phyloP scores from a whole-genome alignment of 2,888 invertebrate species.

The Dryobotodes eremita region DNA sequence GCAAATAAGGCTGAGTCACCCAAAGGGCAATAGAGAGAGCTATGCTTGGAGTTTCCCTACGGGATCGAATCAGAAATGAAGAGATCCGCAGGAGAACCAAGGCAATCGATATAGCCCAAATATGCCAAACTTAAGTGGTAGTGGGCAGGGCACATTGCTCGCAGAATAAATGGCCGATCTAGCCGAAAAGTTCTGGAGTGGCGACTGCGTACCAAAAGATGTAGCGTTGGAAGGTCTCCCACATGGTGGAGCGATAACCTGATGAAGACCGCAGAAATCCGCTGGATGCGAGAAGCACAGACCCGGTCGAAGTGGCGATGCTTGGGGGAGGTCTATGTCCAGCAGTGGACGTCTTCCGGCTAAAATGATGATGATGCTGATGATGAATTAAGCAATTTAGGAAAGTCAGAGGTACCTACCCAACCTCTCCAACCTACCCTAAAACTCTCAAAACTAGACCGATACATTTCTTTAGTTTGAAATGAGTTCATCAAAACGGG shows the following conservation, averaged over 20 bases:
- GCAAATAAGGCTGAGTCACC: not conserved
- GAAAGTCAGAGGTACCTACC: not conserved
- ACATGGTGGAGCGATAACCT: too few relatives aligned
- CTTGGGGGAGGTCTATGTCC: not conserved
- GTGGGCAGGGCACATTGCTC: too few relatives aligned
- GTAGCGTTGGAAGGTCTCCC: too few relatives aligned
- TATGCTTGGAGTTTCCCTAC: not conserved
- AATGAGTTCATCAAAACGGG: slow-evolving; percentile 32
- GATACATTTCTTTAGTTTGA: slow-evolving; percentile 18
- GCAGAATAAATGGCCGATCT: not conserved
- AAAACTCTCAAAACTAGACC: slow-evolving; percentile 1
- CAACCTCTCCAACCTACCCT: not conserved
- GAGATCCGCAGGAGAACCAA: not conserved
- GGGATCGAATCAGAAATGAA: not conserved
- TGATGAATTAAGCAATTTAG: slow-evolving; percentile 13
- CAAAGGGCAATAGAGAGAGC: not conserved
- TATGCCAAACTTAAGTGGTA: not conserved
- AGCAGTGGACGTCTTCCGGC: not conserved
- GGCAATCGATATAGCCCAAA: not conserved
- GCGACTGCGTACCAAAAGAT: too few relatives aligned
- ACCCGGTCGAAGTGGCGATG: not conserved
- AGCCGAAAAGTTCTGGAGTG: too few relatives aligned
- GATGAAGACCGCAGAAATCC: not conserved
- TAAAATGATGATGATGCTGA: not conserved
- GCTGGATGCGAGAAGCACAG: not conserved